Evolutionary conservation across 1,140 invertebrate species (phyloP), one percentile per base, ranked within the genome.

Genomic region (Zaprionus lachaisei): DNA sequence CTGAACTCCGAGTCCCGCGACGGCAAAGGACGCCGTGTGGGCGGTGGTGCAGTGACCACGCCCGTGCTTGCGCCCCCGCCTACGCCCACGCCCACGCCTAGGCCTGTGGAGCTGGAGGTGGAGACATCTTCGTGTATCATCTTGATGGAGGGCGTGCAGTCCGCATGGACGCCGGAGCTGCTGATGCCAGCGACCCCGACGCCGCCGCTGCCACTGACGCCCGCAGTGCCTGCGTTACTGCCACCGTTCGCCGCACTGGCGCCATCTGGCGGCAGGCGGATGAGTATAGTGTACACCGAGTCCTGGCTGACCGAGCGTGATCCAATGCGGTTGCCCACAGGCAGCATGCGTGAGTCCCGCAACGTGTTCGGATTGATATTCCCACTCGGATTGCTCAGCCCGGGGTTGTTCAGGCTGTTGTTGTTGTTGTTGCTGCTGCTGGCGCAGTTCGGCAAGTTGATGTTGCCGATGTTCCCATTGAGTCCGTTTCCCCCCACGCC

Each of bases 261-360:
- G 54, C 94, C 92, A 44, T 95, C 94, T 2, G 95, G 95, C 49
- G 97, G 97, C 75, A 99, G 93, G 80, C 96, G 94, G 77, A 99
- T 99, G 67, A 99, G 93, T 87, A 99, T 99, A 60, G 98, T 99
- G 94, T 98, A 99, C 7, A 99, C 96, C 44, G 95, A 96, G 75
- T 96, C 96, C 65, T 94, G 95, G 28, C 95, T 96, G 12, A 95
- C 94, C 4, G 95, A 96, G 70, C 95, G 94, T 15, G 92, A 91
- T 9, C 81, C 83, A 38, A 89, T 89, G 65, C 80, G 80, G 72
- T 91, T 92, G 60, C 77, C 81, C 49, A 84, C 86, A 5, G 94
- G 94, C 57, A 95, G 91, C 20, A 94, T 94, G 49, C 94, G 93
- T 67, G 94, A 94, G 69, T 95, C 94, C 38, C 94, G 92, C 11